Conservation (phyloP, 1,140 invertebrate genomes). For the Heliothis subflexa region DNA sequence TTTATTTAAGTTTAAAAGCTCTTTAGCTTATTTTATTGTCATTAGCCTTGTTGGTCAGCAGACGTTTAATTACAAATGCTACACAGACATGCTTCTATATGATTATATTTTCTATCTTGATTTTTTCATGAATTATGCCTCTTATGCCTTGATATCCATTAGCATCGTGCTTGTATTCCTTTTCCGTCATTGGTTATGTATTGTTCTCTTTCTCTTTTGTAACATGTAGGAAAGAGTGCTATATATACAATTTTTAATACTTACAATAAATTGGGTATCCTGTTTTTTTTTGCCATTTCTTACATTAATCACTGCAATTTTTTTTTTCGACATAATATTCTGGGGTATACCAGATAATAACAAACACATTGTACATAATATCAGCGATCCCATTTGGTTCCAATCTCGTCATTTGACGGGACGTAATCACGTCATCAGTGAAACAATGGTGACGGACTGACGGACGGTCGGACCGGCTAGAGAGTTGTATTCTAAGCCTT, state of each 20-base stretch:
- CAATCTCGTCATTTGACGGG: constrained; percentile 24
- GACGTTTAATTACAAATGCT: no score
- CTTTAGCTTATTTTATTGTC: constrained; percentile 10
- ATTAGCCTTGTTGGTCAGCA: background rate
- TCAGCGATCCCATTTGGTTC: background rate
- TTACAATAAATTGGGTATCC: no score
- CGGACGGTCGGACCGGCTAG: background rate
- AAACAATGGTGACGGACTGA: background rate
- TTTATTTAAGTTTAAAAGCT: constrained; percentile 11
- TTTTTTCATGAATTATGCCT: no score
- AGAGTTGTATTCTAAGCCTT: constrained; percentile 6
- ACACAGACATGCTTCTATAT: no score
- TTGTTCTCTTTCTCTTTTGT: no score
- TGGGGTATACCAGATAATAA: background rate
- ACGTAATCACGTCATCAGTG: background rate
- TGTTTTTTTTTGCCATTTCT: background rate
- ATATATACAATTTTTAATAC: no score
- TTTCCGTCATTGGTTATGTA: no score
- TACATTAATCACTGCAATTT: background rate
- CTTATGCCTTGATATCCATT: no score
- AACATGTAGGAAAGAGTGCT: no score
- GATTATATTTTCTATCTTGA: no score
- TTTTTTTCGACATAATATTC: background rate
- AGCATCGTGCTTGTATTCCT: no score
- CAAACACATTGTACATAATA: background rate